Conservation (phyloP, 35 echinoderm and acorn worm genomes). For the Hemicentrotus pulcherrimus region DNA sequence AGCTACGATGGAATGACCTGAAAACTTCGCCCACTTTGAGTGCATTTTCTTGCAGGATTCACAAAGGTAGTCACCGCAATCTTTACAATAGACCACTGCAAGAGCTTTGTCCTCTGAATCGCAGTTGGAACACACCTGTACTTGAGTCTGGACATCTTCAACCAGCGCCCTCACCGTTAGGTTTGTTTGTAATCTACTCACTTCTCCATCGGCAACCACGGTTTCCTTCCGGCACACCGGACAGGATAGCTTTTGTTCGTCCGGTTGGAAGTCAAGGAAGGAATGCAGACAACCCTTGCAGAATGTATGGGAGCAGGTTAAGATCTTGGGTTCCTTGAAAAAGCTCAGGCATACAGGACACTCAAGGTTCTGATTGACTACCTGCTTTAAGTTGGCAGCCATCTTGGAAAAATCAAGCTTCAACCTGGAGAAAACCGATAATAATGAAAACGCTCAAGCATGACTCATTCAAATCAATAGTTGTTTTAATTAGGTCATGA, state of each 20-base stretch:
- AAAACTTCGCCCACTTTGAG: not conserved
- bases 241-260: not conserved
- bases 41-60: not conserved
- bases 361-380: not conserved
- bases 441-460: no score
- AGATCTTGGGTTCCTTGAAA: slow-evolving; percentile 2
- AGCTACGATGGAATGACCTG: not conserved
- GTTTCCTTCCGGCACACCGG: slow-evolving; percentile 5
- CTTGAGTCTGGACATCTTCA: not conserved
- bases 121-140: not conserved
- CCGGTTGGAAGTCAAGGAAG: not conserved
- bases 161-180: not conserved
- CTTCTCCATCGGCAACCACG: not conserved
- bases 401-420: not conserved
- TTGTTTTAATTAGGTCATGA: no score
- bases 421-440: not conserved
- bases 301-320: slow-evolving; percentile 26
- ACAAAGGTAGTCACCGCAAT: not conserved
- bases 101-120: not conserved
- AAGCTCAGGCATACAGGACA: slow-evolving; percentile 4
- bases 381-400: not conserved
- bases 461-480: no score
- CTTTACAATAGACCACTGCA: not conserved
- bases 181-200: not conserved
- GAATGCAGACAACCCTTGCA: not conserved